Evolutionary conservation across 2,888 invertebrate species (phyloP).

Genomic region (Agrotis exclamationis): DNA sequence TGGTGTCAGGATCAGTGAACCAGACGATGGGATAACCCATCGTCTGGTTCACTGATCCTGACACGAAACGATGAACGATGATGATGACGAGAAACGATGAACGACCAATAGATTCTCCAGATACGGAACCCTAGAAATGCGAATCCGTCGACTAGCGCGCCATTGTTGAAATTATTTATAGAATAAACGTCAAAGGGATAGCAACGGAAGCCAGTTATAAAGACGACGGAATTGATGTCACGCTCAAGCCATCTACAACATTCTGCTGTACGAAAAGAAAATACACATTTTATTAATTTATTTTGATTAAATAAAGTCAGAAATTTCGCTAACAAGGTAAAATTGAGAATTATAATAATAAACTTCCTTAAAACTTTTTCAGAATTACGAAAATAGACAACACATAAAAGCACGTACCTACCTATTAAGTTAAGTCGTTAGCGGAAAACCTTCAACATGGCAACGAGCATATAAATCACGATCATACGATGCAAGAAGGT

Average conservation of each 20-base stretch:
- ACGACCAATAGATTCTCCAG: slow-evolving; percentile 9
- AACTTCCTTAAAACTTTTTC: neutral
- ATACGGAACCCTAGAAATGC: slow-evolving; percentile 25
- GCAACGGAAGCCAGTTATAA: slow-evolving; percentile 25
- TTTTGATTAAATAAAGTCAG: neutral
- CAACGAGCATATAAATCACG: slow-evolving; percentile 17
- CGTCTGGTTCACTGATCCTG: too few relatives aligned
- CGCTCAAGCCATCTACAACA: slow-evolving; percentile 5
- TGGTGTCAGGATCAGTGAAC: neutral
- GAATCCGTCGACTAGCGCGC: slow-evolving; percentile 21
- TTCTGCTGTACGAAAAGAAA: slow-evolving; percentile 7
- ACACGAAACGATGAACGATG: too few relatives aligned
- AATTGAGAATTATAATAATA: too few relatives aligned
- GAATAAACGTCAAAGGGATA: slow-evolving; percentile 38
- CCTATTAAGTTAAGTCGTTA: neutral
- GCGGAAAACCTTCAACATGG: neutral
- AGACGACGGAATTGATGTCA: slow-evolving; percentile 25
- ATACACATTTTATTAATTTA: slow-evolving; percentile 5
- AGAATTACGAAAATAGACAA: neutral
- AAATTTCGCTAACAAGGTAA: neutral
- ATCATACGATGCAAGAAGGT: slow-evolving; percentile 10
- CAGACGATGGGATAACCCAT: neutral
- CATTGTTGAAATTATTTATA: slow-evolving; percentile 44
- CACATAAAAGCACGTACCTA: neutral
- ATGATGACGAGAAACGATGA: slow-evolving; percentile 23